Base-by-base conservation (phyloP, 1,140 invertebrate species). In the Drosophila athabasca region DNA sequence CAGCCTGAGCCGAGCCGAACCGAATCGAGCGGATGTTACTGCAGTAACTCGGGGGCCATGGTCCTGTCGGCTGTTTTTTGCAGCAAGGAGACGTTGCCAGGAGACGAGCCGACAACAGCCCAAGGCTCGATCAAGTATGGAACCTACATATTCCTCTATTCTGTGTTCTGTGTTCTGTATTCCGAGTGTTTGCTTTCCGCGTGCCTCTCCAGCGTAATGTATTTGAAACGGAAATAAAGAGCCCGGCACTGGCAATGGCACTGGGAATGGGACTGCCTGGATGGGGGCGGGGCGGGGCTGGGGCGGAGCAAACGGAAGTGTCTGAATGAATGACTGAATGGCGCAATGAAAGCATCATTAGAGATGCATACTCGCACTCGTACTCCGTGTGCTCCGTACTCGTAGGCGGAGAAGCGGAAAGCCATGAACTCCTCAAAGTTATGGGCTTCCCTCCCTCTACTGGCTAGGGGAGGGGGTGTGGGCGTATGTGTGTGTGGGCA, bases 141-240 rank as follows among this genome's bases (percentile, higher is more conserved):
- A 4, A 13, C 35, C 35, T 11, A 13, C 35, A 4, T 11, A 39
- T 39, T 39, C 11, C 8, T 39, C 2, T 19, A 19, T 39, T 39
- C 35, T 1, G 11, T 13, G 35, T 1, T 48, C 6, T 49, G 24
- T 54, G 15, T 49, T 17, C 26, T 7, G 57, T 72, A 35, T 31
- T 52, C 3, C 5, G 13, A 39, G 19, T 65, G 50, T 72, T 54
- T 84, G 66, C 82, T 39, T 50, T 54, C 60, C 59, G 72, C 55
- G 61, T 41, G 46, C 65, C 59, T 57, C 61, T 49, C 45, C 62
- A 57, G 51, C 73, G 82, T 77, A 81, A 68, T 81, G 69, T 74
- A 85, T 78, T 85, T 67, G 78, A 85, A 85, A 75, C 82, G 83
- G 82, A 85, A 82, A 85, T 82, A 66, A 81, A 77, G 70, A 73